Conservation (phyloP, 2,888 invertebrate genomes). For the Lissocephala sabroskyi region DNA sequence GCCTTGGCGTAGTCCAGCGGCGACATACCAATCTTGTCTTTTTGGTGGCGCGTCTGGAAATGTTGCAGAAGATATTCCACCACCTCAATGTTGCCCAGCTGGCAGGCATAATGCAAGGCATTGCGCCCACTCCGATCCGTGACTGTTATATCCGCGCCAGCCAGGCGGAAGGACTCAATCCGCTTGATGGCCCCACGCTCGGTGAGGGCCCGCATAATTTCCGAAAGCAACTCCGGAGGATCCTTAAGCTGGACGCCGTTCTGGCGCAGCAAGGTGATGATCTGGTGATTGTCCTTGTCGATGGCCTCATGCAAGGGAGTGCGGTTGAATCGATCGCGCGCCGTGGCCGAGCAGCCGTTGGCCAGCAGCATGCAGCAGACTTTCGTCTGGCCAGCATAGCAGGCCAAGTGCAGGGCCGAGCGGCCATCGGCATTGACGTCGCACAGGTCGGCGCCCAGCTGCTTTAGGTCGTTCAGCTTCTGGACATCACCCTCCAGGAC, state of each 20-base stretch:
- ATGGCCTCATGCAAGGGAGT: constrained; percentile 83
- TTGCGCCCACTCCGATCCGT: constrained; percentile 78
- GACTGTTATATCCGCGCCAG: constrained; percentile 79
- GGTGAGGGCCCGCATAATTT: constrained; percentile 79
- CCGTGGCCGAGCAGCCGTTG: constrained; percentile 87
- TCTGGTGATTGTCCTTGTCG: constrained; percentile 76
- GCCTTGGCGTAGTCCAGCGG: constrained; percentile 75
- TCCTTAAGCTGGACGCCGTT: constrained; percentile 83
- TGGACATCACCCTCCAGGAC: constrained; percentile 74
- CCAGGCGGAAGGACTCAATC: constrained; percentile 77
- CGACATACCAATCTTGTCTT: constrained; percentile 73
- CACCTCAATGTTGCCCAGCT: constrained; percentile 72
- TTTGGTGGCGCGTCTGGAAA: background rate
- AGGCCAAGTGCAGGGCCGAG: constrained; percentile 87
- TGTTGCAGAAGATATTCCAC: background rate
- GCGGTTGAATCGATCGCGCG: constrained; percentile 80
- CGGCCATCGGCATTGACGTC: constrained; percentile 57
- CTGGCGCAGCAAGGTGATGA: constrained; percentile 78
- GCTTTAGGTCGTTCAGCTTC: constrained; percentile 72
- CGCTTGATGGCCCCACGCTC: constrained; percentile 75
- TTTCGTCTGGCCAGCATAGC: constrained; percentile 78
- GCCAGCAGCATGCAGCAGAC: constrained; percentile 82
- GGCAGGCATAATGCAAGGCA: constrained; percentile 79
- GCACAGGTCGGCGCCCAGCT: constrained; percentile 82
- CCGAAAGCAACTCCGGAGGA: constrained; percentile 76